Base-by-base conservation (phyloP, 2,797 vertebrate species). In the Vespertilio murinus region DNA sequence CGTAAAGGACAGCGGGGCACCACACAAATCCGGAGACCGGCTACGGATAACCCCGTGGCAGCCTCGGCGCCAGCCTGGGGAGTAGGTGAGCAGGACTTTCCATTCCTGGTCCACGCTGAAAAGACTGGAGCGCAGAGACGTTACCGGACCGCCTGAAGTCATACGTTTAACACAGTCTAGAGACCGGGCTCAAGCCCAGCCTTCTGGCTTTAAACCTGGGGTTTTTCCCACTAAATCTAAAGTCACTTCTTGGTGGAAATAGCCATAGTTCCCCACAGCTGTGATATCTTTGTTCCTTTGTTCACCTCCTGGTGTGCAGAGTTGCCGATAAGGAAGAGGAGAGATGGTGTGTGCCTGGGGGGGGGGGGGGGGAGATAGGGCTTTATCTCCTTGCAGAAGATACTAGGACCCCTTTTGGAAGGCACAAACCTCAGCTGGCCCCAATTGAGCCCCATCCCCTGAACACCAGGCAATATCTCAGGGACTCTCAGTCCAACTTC, bases 1-100 rank as follows among this genome's bases (percentile, higher is more conserved):
- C 11, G 20, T 8, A 1, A 30, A 67, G 74, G 40, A 40, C 16
- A 13, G 0, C 0, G 0, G 40, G 5, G 9, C 33, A n/a, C 56
- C 42, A 1, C 0, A 6, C 6, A 38, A 18, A 17, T 25, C 5
- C 35, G 61, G 18, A 49, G 30, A 38, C 56, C 2, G 10, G 56
- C 17, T 33, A 3, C 0, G 0, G 3, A 1, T 20, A 22, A 77
- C 35, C 22, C 82, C 38, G 13, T 13, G 10, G 33, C 59, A 4
- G 13, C 61, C 54, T 64, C 47, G 17, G 23, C n/a, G 56, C 73
- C 49, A 28, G 49, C 77, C 61, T 5, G 49, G 30, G 28, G 33
- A 47, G 77, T 17, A 28, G 10, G 17, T 12, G 14, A 91, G 38
- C 33, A 64, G 14, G 3, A 30, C 2, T 40, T 71, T 65, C 59